phyloP scores from a whole-genome alignment of 2,797 vertebrate species.

The Rhinoraja longicauda region DNA sequence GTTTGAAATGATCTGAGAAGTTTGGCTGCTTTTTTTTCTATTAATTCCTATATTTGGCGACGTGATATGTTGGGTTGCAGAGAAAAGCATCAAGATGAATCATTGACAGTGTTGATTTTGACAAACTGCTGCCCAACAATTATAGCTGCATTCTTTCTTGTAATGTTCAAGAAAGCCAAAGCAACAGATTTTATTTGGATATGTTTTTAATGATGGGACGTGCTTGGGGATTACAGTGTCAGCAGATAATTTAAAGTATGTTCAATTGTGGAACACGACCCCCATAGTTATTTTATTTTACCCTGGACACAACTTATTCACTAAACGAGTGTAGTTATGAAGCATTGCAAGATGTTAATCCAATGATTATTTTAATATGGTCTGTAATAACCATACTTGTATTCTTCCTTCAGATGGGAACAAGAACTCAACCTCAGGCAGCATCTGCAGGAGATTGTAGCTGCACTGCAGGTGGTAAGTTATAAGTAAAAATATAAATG shows the following conservation, averaged over 20 bases:
- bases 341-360: background rate
- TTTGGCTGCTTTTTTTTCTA: background rate
- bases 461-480: slow-evolving; percentile 80
- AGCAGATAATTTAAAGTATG: background rate
- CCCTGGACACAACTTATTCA: background rate
- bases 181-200: background rate
- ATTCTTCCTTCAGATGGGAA: slow-evolving; percentile 78
- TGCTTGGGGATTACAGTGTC: background rate
- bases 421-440: slow-evolving; percentile 81
- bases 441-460: slow-evolving; percentile 79
- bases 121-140: background rate
- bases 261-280: background rate
- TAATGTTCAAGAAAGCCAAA: background rate
- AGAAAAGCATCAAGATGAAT: background rate
- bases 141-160: background rate
- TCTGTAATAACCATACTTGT: background rate
- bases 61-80: background rate
- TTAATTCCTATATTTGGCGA: background rate
- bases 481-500: background rate
- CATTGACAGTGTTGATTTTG: background rate
- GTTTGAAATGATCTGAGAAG: background rate
- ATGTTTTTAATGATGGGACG: background rate
- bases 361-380: background rate
- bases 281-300: background rate
- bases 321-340: too few species aligned